A percentile compares a stretch with the other conserved stretches of the same genome.
Evolutionary conservation across 2,113 vertebrate species (phyloP).

Genomic region (Cervus canadensis): DNA sequence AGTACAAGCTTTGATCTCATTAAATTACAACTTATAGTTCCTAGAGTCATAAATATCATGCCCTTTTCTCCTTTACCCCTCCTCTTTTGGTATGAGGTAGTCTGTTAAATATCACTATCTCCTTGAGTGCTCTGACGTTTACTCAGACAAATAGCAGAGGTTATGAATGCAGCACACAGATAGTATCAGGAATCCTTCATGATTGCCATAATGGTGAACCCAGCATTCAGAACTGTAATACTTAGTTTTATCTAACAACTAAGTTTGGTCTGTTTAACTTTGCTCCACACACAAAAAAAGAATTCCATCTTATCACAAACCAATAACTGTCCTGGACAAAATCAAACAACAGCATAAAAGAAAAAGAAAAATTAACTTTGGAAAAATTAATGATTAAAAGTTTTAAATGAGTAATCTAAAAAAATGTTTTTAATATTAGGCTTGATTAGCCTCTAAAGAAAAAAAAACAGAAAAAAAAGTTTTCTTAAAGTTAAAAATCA

Average conservation of each 20-base stretch:
- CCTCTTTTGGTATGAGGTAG: conserved; percentile 80
- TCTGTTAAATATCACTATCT: conserved; percentile 89
- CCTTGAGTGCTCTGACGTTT: conserved; percentile 84
- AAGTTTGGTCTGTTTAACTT: conserved; percentile 84
- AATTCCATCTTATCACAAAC: conserved; percentile 83
- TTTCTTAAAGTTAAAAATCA: conserved; percentile 24
- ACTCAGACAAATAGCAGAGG: conserved; percentile 87
- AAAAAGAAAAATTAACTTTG: conserved; percentile 75
- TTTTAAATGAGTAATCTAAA: conserved; percentile 63
- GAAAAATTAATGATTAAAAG: conserved; percentile 74
- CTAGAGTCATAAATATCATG: conserved; percentile 84
- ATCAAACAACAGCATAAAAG: conserved; percentile 80
- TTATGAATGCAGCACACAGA: conserved; percentile 85
- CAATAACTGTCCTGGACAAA: conserved; percentile 84
- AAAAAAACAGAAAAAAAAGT: not conserved
- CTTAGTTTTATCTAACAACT: conserved; percentile 83
- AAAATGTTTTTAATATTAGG: conserved; percentile 19
- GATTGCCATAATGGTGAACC: conserved; percentile 80
- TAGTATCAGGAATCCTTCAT: conserved; percentile 85
- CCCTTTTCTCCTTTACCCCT: conserved; percentile 79
- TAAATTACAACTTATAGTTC: conserved; percentile 87
- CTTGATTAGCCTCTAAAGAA: conserved; percentile 50
- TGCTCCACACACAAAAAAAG: conserved; percentile 75
- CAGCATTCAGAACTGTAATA: conserved; percentile 77
- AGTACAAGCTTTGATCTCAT: conserved; percentile 86